phyloP scores from a whole-genome alignment of 2,888 invertebrate genomes.

The Rambutsinella grinnellia region DNA sequence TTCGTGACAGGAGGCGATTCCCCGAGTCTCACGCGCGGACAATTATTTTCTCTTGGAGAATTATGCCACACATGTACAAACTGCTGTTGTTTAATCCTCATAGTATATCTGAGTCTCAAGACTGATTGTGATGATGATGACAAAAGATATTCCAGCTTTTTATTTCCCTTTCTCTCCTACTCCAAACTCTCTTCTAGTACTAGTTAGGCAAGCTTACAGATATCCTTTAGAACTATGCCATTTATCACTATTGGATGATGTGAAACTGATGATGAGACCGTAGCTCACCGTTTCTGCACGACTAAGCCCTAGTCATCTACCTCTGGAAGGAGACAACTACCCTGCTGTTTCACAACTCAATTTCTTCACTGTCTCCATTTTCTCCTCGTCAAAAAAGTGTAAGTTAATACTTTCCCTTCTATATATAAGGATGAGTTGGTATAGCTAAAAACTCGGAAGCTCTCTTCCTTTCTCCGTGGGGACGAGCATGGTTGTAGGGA shows the following conservation, averaged over 20 bases:
- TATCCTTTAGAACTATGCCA: neutral
- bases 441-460: no score
- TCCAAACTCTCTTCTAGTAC: neutral
- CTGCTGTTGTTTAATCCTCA: neutral
- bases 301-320: neutral
- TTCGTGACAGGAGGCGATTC: constrained; percentile 9
- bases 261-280: neutral
- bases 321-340: neutral
- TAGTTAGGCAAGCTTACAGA: neutral
- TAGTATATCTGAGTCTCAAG: neutral
- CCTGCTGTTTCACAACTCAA: constrained; percentile 31
- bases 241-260: neutral
- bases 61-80: neutral
- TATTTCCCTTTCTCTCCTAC: neutral
- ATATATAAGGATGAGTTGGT: no score
- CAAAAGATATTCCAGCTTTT: neutral
- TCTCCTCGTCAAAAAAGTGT: neutral
- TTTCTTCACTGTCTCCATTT: constrained; percentile 7
- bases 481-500: neutral
- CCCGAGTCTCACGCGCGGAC: neutral
- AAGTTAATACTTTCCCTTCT: neutral
- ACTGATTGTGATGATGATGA: constrained; percentile 12
- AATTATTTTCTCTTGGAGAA: neutral
- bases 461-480: neutral
- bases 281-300: neutral